These are phyloP conservation scores for Cercocebus atys DNA, from an alignment of 2,113 vertebrate genomes.

Conservation along the genomic window DNA sequence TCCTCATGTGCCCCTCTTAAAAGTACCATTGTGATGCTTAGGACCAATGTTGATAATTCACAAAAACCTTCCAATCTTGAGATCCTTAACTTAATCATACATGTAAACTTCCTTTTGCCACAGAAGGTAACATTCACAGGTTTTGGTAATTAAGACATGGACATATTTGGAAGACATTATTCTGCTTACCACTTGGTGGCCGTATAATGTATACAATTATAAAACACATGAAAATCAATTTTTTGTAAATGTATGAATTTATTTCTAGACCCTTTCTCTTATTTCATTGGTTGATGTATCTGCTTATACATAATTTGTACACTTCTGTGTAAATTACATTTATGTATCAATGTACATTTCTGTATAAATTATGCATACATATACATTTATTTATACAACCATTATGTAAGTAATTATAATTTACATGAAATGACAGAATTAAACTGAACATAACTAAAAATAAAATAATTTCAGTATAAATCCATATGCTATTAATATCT, in stretches of 20 bases:
- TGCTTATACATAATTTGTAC: too few species aligned
- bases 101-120: neutral
- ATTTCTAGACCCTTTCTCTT: too few species aligned
- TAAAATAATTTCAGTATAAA: neutral
- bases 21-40: neutral
- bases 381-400: too few species aligned
- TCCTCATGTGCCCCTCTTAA: neutral
- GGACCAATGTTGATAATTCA: neutral
- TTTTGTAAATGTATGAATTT: too few species aligned
- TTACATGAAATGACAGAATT: neutral
- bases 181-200: neutral
- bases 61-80: neutral
- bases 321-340: too few species aligned
- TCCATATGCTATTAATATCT: neutral
- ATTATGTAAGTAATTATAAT: too few species aligned
- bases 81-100: neutral
- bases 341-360: too few species aligned
- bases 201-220: neutral
- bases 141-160: neutral
- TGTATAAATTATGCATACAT: too few species aligned
- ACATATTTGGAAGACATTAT: neutral
- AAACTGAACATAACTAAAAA: neutral
- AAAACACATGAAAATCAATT: too few species aligned
- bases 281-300: too few species aligned
- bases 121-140: neutral